Conservation (phyloP, 2,888 invertebrate genomes). For the Parnassius smintheus region DNA sequence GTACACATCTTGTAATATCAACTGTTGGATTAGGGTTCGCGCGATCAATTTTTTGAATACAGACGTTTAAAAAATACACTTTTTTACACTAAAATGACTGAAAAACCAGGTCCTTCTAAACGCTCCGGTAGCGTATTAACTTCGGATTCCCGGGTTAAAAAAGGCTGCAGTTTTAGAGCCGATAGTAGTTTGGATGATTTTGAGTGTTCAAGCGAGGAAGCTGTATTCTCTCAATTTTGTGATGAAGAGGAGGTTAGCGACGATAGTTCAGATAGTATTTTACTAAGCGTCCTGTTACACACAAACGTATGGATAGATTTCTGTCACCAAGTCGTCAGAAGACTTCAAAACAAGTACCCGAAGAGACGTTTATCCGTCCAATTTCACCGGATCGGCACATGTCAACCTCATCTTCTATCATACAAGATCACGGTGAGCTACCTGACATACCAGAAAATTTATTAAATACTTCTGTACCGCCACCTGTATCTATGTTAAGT, state of each 20-base stretch:
- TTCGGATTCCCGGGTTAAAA: slow-evolving; percentile 19
- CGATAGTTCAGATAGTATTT: too few relatives aligned
- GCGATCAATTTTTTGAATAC: slow-evolving; percentile 1
- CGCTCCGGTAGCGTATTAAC: slow-evolving; percentile 14
- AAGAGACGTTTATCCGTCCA: too few relatives aligned
- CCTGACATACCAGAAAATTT: too few relatives aligned
- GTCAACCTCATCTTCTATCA: too few relatives aligned
- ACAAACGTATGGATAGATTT: too few relatives aligned
- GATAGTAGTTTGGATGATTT: slow-evolving; percentile 20
- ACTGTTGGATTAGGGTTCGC: slow-evolving; percentile 3
- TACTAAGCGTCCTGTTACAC: too few relatives aligned
- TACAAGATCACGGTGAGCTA: too few relatives aligned
- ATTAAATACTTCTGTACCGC: too few relatives aligned
- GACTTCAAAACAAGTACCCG: too few relatives aligned
- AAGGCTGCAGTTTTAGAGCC: slow-evolving; percentile 2
- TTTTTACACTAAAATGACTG: slow-evolving; percentile 16
- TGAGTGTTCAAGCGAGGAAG: slow-evolving; percentile 24
- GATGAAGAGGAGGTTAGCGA: slow-evolving; percentile 1
- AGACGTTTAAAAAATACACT: slow-evolving; percentile 8
- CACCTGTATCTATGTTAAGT: too few relatives aligned
- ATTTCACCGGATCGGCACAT: too few relatives aligned
- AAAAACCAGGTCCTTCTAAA: slow-evolving; percentile 13
- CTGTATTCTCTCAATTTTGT: slow-evolving; percentile 25
- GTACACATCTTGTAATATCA: slow-evolving; percentile 3
- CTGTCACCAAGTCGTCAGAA: too few relatives aligned